A percentile compares a stretch with the other conserved stretches of the same genome.
Conservation (phyloP, 1,140 invertebrate species). For the Tribolium madens region DNA sequence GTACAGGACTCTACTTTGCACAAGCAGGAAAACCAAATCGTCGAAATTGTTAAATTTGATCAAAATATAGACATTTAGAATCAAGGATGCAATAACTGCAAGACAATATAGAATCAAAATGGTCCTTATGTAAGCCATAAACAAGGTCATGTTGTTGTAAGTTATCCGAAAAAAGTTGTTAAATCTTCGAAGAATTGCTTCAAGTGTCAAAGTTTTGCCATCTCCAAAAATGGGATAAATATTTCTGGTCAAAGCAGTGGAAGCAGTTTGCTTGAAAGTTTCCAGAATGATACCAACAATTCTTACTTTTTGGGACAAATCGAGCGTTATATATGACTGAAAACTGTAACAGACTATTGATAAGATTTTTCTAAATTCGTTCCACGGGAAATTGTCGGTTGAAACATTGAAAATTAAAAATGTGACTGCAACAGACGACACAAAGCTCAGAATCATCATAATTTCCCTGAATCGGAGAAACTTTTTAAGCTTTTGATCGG, state of each 20-base stretch:
- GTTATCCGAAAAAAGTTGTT: neutral
- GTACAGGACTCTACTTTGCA: neutral
- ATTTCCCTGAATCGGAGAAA: neutral
- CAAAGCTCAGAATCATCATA: neutral
- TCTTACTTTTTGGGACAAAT: neutral
- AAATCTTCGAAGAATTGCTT: neutral
- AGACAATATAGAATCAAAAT: neutral
- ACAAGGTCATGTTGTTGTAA: neutral
- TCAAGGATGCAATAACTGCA: neutral
- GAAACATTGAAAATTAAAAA: neutral
- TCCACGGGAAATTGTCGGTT: neutral
- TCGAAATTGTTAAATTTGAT: neutral
- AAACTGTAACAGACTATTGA: neutral
- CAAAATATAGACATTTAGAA: neutral
- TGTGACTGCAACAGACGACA: neutral
- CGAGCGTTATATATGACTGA: neutral
- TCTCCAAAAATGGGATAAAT: neutral
- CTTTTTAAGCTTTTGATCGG: neutral
- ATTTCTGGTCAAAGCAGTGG: neutral
- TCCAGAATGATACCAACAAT: neutral
- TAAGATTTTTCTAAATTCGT: neutral
- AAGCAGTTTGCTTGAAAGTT: neutral
- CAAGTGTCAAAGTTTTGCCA: neutral
- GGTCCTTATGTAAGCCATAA: neutral
- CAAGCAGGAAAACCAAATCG: neutral